Evolutionary conservation across 2,113 vertebrate species (phyloP), one percentile per base, ranked within the genome.

Genomic region (Zeus faber): DNA sequence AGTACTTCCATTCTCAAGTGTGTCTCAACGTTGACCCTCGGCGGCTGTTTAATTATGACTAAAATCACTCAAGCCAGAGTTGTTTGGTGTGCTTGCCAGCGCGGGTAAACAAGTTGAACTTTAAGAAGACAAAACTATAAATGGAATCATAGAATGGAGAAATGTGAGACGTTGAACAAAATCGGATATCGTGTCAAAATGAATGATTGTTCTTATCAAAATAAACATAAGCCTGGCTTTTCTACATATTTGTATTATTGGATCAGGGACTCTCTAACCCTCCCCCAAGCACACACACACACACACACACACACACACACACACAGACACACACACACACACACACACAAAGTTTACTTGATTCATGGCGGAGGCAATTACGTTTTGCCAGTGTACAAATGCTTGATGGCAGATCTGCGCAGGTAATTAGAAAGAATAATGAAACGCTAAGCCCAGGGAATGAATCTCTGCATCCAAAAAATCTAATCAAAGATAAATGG

Each of bases 371-470:
- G 73, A 83, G 76, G 77, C 75, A 84, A 88, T 85, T 86, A 84
- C 62, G 74, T 81, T 79, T 81, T 67, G 74, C 78, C 72, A 72
- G 65, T 62, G 50, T 63, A 71, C 61, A 49, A 29, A 57, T 54
- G 55, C 76, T 79, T 81, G 79, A 85, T 83, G 71, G 70, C 78
- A 58, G 84, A 77, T 77, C 67, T 49, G 70, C 66, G 70, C 73
- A 87, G 82, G 83, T 88, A 88, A 88, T 88, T 88, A 86, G 71
- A 80, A 85, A 87, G 78, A 87, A 86, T 85, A 84, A 88, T 86
- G 82, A 82, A 88, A 88, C 59, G 73, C 51, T 20, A 55, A 68
- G 76, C 63, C 52, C 14, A 58, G 76, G 81, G 77, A 82, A 85
- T 74, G 63, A 81, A 84, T 88, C 74, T 73, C 59, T 65, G 65